Evolutionary conservation across 1,140 invertebrate genomes (phyloP).

Genomic region (Musca domestica): DNA sequence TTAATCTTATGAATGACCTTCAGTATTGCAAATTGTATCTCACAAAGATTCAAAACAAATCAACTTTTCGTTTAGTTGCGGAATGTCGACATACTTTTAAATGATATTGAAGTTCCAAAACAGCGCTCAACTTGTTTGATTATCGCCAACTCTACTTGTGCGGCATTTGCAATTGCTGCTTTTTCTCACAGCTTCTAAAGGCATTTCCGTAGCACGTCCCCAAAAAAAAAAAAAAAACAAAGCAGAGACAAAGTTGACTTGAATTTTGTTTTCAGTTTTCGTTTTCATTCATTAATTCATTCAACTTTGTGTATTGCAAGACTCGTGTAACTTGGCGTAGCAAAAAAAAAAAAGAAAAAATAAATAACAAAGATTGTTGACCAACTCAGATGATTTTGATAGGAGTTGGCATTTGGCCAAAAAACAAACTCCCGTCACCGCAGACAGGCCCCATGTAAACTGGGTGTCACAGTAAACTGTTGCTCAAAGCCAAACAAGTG

Average conservation of each 20-base stretch:
- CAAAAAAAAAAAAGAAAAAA: neutral
- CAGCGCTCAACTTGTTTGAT: too few relatives aligned
- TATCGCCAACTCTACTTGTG: too few relatives aligned
- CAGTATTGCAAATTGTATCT: too few relatives aligned
- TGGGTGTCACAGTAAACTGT: neutral
- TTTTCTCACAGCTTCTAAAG: neutral
- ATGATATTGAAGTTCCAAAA: neutral
- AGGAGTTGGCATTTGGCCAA: conserved; percentile 6
- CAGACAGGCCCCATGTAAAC: neutral
- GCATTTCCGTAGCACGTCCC: conserved; percentile 17
- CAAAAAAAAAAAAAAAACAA: neutral
- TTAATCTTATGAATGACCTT: too few relatives aligned
- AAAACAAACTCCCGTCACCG: neutral
- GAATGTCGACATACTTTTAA: conserved; percentile 14
- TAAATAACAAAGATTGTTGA: neutral
- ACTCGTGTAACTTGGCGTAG: neutral
- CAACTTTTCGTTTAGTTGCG: neutral
- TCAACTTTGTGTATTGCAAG: too few relatives aligned
- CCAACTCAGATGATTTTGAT: conserved; percentile 4
- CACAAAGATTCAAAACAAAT: too few relatives aligned
- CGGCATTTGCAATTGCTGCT: too few relatives aligned
- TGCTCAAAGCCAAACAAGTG: conserved; percentile 11
- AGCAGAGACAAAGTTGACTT: neutral
- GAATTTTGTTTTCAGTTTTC: conserved; percentile 1
- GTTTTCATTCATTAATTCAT: neutral